Conservation (phyloP, 2,113 vertebrate genomes). For the Callorhinus ursinus region DNA sequence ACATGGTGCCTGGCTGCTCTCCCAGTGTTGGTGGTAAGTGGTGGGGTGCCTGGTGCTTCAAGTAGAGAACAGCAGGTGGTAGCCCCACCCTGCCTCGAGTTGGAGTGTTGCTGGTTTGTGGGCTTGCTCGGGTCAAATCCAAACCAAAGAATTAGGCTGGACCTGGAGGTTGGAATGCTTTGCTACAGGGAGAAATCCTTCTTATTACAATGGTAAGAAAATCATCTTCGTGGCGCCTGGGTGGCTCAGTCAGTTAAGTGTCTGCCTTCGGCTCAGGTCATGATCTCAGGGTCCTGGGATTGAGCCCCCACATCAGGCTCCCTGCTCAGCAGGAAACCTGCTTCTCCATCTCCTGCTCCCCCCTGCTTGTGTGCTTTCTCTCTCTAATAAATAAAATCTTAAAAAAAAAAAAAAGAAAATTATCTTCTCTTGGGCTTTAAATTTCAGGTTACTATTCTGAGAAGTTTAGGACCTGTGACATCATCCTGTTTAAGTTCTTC, state of each 20-base stretch:
- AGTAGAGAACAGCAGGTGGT: background rate
- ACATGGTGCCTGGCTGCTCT: background rate
- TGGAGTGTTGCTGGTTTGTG: background rate
- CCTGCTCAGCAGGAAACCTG: too few species aligned
- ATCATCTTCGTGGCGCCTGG: too few species aligned
- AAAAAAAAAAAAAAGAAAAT: background rate
- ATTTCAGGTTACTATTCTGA: background rate
- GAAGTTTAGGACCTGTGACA: background rate
- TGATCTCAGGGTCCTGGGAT: too few species aligned
- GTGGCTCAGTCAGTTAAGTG: too few species aligned
- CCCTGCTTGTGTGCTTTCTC: too few species aligned
- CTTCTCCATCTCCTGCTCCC: too few species aligned
- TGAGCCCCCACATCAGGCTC: too few species aligned
- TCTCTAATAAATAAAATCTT: too few species aligned
- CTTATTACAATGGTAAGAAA: background rate
- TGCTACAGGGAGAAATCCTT: background rate
- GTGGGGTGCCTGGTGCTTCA: background rate
- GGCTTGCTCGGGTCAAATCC: background rate
- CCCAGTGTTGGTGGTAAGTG: background rate
- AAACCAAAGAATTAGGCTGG: background rate
- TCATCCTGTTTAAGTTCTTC: conserved; percentile 17
- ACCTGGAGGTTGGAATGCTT: background rate
- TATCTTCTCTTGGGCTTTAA: background rate
- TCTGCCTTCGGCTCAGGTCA: too few species aligned
- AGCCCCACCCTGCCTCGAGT: rapidly evolving